Conservation (phyloP, 2,113 vertebrate genomes). For the Lophura nycthemera region DNA sequence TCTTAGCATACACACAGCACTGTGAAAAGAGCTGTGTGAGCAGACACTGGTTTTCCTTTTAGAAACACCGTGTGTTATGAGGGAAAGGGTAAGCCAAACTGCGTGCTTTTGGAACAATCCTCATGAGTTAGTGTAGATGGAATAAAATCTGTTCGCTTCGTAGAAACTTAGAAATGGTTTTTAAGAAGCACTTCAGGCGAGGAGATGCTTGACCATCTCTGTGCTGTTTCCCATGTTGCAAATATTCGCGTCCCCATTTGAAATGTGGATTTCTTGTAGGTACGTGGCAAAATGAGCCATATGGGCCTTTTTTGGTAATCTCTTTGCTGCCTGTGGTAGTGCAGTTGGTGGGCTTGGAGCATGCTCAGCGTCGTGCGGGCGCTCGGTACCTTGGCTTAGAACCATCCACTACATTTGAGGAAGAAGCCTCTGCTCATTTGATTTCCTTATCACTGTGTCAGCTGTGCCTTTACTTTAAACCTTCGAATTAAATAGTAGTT, state of each 20-base stretch:
- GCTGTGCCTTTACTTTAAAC: constrained; percentile 74
- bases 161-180: not conserved
- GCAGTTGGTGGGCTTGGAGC: not conserved
- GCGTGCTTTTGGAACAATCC: not conserved
- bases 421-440: constrained; percentile 35
- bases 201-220: not conserved
- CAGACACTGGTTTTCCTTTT: not conserved
- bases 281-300: not conserved
- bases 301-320: not conserved
- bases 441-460: constrained; percentile 71
- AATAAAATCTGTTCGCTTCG: not conserved
- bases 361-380: not conserved
- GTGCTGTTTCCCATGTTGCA: not conserved
- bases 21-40: not conserved
- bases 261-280: not conserved
- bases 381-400: not conserved
- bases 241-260: not conserved
- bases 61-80: not conserved
- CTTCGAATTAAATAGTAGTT: constrained; percentile 76
- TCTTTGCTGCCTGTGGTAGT: not conserved
- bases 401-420: constrained; percentile 43
- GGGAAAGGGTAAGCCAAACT: not conserved
- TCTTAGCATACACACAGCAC: rapidly evolving
- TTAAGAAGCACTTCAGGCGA: not conserved
- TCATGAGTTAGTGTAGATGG: not conserved